Evolutionary conservation across 2,113 vertebrate genomes (phyloP).

Genomic region (Sprattus sprattus): DNA sequence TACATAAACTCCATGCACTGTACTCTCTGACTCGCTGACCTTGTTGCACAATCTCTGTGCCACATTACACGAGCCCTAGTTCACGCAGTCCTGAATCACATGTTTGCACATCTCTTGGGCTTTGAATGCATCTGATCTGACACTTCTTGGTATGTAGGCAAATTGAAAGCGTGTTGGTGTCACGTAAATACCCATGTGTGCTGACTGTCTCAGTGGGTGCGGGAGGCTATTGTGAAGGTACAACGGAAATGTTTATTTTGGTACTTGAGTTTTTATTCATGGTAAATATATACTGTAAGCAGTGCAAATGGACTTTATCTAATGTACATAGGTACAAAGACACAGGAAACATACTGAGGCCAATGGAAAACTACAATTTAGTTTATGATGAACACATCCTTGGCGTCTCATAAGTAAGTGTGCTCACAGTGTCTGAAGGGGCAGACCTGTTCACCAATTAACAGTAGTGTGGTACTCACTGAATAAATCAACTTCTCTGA

Average conservation of each 20-base stretch:
- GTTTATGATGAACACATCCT: not conserved
- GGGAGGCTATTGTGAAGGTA: not conserved
- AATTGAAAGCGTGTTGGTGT: not conserved
- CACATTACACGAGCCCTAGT: constrained; percentile 1
- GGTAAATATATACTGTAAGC: too few species aligned
- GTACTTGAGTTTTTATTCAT: not conserved
- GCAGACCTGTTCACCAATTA: not conserved
- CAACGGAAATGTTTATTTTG: not conserved
- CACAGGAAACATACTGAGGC: too few species aligned
- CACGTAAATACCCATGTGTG: not conserved
- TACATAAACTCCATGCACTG: constrained; percentile 18
- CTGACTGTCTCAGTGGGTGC: not conserved
- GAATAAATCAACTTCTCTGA: not conserved
- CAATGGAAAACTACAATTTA: not conserved
- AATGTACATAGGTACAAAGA: not conserved
- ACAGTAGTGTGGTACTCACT: not conserved
- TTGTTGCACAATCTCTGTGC: constrained; percentile 41
- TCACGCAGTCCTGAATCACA: not conserved
- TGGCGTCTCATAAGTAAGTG: not conserved
- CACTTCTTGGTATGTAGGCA: not conserved
- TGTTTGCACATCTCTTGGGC: constrained; percentile 16
- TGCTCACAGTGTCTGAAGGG: not conserved
- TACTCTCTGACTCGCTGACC: constrained; percentile 33
- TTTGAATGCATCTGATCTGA: not conserved
- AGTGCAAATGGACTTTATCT: too few species aligned